These are phyloP conservation scores for Alloplasta piceator DNA, from an alignment of 2,888 invertebrate species.

Conservation along the genomic window DNA sequence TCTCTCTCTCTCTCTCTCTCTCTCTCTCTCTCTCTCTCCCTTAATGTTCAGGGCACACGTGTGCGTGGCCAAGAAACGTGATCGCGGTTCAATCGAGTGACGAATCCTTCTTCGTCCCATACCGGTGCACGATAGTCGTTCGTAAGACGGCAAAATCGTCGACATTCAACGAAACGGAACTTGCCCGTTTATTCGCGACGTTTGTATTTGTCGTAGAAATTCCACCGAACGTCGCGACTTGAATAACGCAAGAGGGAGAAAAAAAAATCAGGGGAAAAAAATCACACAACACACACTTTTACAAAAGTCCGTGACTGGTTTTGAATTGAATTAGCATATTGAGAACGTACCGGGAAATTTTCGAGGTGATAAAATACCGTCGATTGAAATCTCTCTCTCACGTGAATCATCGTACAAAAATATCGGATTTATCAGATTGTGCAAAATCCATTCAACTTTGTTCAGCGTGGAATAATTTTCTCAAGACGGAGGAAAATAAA, in stretches of 20 bases:
- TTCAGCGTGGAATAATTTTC: too few species aligned
- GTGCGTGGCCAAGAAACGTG: slow-evolving; percentile 62
- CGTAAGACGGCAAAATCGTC: slow-evolving; percentile 23
- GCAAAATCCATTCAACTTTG: too few species aligned
- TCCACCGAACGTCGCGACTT: slow-evolving; percentile 28
- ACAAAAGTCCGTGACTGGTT: slow-evolving; percentile 50
- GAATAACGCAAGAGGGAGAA: slow-evolving; percentile 37
- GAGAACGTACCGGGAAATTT: slow-evolving; percentile 16
- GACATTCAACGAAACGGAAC: slow-evolving; percentile 56
- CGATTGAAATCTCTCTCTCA: slow-evolving; percentile 6
- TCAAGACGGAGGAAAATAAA: too few species aligned
- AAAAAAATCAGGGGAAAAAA: slow-evolving; percentile 33
- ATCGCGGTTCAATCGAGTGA: slow-evolving; percentile 59
- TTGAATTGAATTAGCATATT: slow-evolving; percentile 39
- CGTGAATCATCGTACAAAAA: slow-evolving; percentile 23
- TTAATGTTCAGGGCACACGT: slow-evolving; percentile 49
- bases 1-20: slow-evolving; percentile 1
- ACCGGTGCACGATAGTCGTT: neutral
- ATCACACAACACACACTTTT: slow-evolving; percentile 18
- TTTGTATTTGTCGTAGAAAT: slow-evolving; percentile 26
- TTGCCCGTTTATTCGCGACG: slow-evolving; percentile 4
- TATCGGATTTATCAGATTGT: slow-evolving; percentile 3
- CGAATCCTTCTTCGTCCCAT: slow-evolving; percentile 34
- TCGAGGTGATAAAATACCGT: slow-evolving; percentile 30
- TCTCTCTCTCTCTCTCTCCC: neutral